These are phyloP conservation scores for Lanistes nyassanus DNA, from an alignment of 1,140 invertebrate genomes.

Conservation along the genomic window DNA sequence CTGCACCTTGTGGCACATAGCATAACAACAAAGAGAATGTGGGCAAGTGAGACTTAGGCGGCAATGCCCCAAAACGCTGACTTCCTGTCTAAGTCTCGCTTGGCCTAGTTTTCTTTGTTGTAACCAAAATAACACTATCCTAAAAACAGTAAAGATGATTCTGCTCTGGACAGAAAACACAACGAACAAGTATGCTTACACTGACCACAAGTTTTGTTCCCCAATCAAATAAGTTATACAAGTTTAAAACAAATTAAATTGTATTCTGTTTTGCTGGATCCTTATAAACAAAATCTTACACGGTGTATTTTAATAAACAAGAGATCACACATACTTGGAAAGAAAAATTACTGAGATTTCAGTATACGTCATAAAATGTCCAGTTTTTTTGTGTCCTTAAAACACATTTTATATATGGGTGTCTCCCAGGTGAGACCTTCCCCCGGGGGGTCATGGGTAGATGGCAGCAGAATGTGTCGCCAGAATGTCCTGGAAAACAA, in stretches of 20 bases:
- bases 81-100: too few relatives aligned
- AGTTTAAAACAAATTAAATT: not conserved
- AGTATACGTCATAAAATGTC: slow-evolving; percentile 45
- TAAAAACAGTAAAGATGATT: not conserved
- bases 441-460: slow-evolving; percentile 80
- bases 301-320: not conserved
- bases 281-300: not conserved
- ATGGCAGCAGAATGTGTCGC: slow-evolving; percentile 82
- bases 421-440: slow-evolving; percentile 81
- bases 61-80: too few relatives aligned
- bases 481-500: slow-evolving; percentile 62
- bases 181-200: not conserved
- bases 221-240: not conserved
- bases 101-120: too few relatives aligned
- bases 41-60: too few relatives aligned
- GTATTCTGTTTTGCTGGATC: not conserved
- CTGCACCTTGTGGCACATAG: not conserved
- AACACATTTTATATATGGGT: slow-evolving; percentile 33
- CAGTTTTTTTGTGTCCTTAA: slow-evolving; percentile 21
- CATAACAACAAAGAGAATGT: not conserved
- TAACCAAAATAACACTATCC: not conserved
- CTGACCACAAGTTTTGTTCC: not conserved
- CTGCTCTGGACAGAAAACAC: not conserved
- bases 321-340: not conserved
- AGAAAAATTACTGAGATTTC: slow-evolving; percentile 19